Percentiles rank a stretch among this genome's conserved stretches.
These are phyloP conservation scores for Pycnomerus fuliginosus DNA, from an alignment of 2,888 invertebrate species.

Conservation along the genomic window DNA sequence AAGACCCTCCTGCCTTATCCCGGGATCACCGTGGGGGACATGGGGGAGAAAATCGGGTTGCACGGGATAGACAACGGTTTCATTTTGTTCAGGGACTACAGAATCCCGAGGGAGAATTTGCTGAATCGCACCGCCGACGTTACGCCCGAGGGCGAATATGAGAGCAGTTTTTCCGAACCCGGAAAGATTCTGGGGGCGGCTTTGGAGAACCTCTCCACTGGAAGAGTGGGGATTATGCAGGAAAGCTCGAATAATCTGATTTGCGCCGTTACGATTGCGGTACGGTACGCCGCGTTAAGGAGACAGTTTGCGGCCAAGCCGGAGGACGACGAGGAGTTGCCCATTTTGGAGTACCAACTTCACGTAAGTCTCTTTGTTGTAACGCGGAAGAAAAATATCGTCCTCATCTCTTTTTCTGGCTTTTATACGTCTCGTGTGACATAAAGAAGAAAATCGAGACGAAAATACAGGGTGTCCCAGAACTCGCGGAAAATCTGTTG, in stretches of 20 bases:
- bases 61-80: conserved; percentile 94
- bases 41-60: conserved; percentile 89
- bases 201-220: conserved; percentile 83
- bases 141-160: conserved; percentile 81
- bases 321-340: conserved; percentile 61
- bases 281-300: conserved; percentile 77
- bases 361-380: conserved; percentile 61
- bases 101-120: conserved; percentile 81
- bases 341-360: conserved; percentile 80
- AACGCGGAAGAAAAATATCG: too few species aligned
- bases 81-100: conserved; percentile 82
- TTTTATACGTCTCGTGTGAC: too few species aligned
- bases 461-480: too few species aligned
- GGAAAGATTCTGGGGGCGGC: conserved; percentile 82
- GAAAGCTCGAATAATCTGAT: conserved; percentile 67
- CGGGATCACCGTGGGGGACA: conserved; percentile 85
- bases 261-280: conserved; percentile 72
- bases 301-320: conserved; percentile 67
- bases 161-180: conserved; percentile 87
- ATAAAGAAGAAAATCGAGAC: too few species aligned
- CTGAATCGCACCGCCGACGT: conserved; percentile 89
- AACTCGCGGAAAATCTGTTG: too few species aligned
- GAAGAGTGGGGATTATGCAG: conserved; percentile 72
- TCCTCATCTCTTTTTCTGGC: too few species aligned
- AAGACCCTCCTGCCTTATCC: conserved; percentile 75